phyloP scores from a whole-genome alignment of 2,797 vertebrate genomes.

The Pipistrellus pygmaeus region DNA sequence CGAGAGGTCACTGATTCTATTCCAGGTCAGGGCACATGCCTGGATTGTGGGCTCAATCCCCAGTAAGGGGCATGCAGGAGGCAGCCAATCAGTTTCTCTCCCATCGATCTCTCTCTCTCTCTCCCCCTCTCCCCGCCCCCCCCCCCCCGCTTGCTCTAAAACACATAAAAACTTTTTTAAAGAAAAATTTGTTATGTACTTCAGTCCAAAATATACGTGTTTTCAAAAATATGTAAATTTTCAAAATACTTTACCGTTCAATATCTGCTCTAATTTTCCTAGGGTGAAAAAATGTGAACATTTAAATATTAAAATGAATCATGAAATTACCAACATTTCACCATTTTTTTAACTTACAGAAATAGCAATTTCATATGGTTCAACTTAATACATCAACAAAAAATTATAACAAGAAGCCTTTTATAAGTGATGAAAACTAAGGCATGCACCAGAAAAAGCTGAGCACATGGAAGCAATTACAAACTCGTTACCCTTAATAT shows the following conservation, averaged over 20 bases:
- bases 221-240: neutral
- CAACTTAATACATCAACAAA: constrained; percentile 16
- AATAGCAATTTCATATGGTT: neutral
- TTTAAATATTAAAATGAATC: constrained; percentile 37
- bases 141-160: neutral
- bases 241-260: constrained; percentile 12
- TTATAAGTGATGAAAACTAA: constrained; percentile 44
- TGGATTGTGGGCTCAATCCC: neutral
- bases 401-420: neutral
- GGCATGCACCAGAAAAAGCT: neutral
- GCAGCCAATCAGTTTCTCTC: neutral
- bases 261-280: constrained; percentile 33
- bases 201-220: too few species aligned
- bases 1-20: neutral
- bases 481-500: neutral
- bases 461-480: neutral
- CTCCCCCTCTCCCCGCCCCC: too few species aligned
- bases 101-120: neutral
- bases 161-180: neutral
- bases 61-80: neutral
- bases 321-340: constrained; percentile 16
- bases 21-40: neutral
- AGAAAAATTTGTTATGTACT: too few species aligned
- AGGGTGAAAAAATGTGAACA: constrained; percentile 21
- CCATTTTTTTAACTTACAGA: neutral